Base-by-base conservation (phyloP, 1,140 invertebrate genomes). In the Zaprionus tsacasi region DNA sequence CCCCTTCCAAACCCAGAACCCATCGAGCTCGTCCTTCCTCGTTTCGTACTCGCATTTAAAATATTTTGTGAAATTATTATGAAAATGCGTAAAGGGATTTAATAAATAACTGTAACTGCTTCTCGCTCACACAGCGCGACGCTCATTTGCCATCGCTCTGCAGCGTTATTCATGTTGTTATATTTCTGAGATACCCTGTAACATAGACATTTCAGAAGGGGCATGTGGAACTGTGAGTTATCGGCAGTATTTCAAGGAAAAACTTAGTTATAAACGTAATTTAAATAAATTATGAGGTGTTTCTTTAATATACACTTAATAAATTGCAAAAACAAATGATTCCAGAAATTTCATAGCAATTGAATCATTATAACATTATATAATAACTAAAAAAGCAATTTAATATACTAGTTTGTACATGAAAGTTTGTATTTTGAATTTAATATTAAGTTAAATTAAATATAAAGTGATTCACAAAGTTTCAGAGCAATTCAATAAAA, bases 51-150 rank as follows among this genome's bases (percentile, higher is more conserved):
- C 74, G 78, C 83, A 78, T 91, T 91, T 91, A 81, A 91, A 91
- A 88, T 88, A 81, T 88, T 87, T 88, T 80, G 68, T 87, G 78
- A 83, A 91, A 87, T 91, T 86, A 89, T 91, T 91, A 91, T 91
- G 86, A 91, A 91, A 91, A 91, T 91, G 90, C 86, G 90, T 91
- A 91, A 91, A 91, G 90, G 90, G 90, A 91, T 91, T 91, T 90
- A 91, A 91, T 91, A 91, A 91, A 91, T 91, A 91, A 91, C 86
- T 90, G 82, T 91, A 87, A 91, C 90, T 91, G 89, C 82, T 90
- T 78, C 78, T 67, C 70, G 69, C 83, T 80, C 67, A 68, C 58
- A 77, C 67, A 50, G 59, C 48, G 55, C 30, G 27, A 15, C 50
- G 79, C 82, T 87, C 80, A 81, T 77, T 85, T 73, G 81, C 81